Evolutionary conservation across 2,888 invertebrate species (phyloP).

Genomic region (Himalopsyche kuldschensis): DNA sequence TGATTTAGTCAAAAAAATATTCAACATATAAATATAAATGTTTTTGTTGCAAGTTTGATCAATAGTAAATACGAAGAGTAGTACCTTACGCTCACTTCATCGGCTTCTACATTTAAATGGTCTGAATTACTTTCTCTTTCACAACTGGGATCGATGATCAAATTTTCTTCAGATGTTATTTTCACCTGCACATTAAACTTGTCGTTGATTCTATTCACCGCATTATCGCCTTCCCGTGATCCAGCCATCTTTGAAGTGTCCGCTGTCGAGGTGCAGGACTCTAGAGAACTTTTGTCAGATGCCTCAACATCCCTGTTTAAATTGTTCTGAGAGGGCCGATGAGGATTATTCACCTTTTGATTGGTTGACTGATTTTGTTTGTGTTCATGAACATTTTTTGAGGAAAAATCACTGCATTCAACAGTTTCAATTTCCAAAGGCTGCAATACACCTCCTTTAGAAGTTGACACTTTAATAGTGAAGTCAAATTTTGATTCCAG

Average conservation of each 20-base stretch:
- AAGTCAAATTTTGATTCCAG: constrained; percentile 60
- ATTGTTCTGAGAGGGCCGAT: neutral
- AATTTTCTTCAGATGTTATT: constrained; percentile 57
- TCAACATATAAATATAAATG: neutral
- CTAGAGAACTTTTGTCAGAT: neutral
- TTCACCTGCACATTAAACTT: constrained; percentile 58
- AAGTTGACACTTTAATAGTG: constrained; percentile 56
- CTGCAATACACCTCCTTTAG: constrained; percentile 49
- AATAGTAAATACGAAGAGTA: neutral
- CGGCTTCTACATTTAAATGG: constrained; percentile 58
- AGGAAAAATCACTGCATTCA: constrained; percentile 19
- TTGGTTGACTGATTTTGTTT: constrained; percentile 45
- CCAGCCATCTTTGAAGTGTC: constrained; percentile 49
- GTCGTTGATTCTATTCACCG: constrained; percentile 46
- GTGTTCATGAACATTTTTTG: constrained; percentile 42
- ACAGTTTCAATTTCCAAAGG: constrained; percentile 28
- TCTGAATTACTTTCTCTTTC: constrained; percentile 48
- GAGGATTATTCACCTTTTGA: neutral
- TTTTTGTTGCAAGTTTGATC: neutral
- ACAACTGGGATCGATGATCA: constrained; percentile 51
- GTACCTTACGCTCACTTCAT: constrained; percentile 58
- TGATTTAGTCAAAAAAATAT: neutral
- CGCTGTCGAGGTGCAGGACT: neutral
- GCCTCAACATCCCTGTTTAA: neutral
- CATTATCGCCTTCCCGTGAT: constrained; percentile 52